Evolutionary conservation across 2,113 vertebrate genomes (phyloP), one percentile per base, ranked within the genome.

Genomic region (Ophiodon elongatus): DNA sequence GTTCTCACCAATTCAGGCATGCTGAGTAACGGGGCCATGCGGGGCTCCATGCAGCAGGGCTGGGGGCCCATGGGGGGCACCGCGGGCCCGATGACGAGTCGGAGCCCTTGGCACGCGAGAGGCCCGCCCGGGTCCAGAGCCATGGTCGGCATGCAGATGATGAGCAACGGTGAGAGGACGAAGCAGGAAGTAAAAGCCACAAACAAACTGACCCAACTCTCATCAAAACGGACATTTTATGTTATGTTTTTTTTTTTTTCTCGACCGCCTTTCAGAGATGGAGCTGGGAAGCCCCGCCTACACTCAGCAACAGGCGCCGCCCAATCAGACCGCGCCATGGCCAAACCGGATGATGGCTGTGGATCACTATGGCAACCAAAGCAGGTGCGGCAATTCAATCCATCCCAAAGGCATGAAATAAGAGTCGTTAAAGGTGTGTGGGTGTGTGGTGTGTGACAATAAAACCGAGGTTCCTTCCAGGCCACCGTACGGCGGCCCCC

Each of bases 281-380:
- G 97, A 99, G 72, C 97, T 99, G 89, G 91, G 93, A n/a, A 96
- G 94, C 62, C 94, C 96, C 47, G 94, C 96, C 69, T 99, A 99
- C 63, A 95, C 94, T 91, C 97, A 98, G 74, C 97, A 97, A 47
- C 98, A 98, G 83, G 96, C 95, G 0, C 97, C 97, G 70, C 97
- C 98, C 78, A 99, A 99, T 91, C 98, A 99, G 94, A 99, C 97
- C 0, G 98, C 97, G 6, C 97, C 97, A 0, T 99, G 98, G 98
- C 96, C 98, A 1, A 97, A 99, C 79, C 97, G 96, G 88, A 97
- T 99, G 95, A 94, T 99, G 83, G 95, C 96, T 11, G 97, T 99
- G 89, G 97, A 99, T 69, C 97, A 97, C 88, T 99, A 97, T 56
- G 94, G 94, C 84, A 96, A 88, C 93, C 98, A 98, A 76, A 98